Base-by-base conservation (phyloP, 2,113 vertebrate species). In the Macquaria australasica region DNA sequence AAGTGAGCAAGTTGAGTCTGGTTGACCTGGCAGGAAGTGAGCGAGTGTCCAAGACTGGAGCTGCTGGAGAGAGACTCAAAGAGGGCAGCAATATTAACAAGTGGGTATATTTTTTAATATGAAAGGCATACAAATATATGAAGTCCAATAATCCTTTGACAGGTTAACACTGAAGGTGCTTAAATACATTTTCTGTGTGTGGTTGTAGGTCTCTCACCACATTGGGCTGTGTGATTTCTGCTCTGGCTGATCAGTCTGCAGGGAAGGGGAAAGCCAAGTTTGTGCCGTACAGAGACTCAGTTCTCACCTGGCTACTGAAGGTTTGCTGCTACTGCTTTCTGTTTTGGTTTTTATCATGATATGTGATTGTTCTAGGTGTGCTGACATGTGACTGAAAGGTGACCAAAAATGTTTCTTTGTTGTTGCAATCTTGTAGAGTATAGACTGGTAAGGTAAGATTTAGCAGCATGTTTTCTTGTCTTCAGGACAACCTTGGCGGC, bases 11-110 rank as follows among this genome's bases (percentile, higher is more conserved):
- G 88, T 92, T 99, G 92, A 99, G 98, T 94, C 91, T 99, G 90
- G 98, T 99, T 60, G 98, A 99, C 94, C 93, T 99, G 95, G 98
- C 98, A 14, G 98, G 98, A 12, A 99, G 98, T 0, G 98, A 99
- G 85, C 94, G 98, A 48, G 98, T 97, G 18, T 99, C 98, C 66
- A 99, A 99, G 94, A 99, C 98, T 0, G 98, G 98, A 94, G 98
- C 98, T 9, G 98, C 98, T 0, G 98, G 98, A 51, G 98, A 99
- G 91, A 96, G 98, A 51, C 97, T 99, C 56, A 99, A 99, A 91
- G 98, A 99, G 94, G 98, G 98, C 92, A 99, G 98, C 95, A 99
- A 99, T 94, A 99, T 99, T 87, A 99, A 99, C 96, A 99, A 98
- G 98, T 99, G 55, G 70, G 94, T 70, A 8, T 25, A 8, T 41